Percentiles rank a stretch among this genome's conserved stretches.
Evolutionary conservation across 1,140 invertebrate genomes (phyloP).

Genomic region (Batillaria attramentaria): DNA sequence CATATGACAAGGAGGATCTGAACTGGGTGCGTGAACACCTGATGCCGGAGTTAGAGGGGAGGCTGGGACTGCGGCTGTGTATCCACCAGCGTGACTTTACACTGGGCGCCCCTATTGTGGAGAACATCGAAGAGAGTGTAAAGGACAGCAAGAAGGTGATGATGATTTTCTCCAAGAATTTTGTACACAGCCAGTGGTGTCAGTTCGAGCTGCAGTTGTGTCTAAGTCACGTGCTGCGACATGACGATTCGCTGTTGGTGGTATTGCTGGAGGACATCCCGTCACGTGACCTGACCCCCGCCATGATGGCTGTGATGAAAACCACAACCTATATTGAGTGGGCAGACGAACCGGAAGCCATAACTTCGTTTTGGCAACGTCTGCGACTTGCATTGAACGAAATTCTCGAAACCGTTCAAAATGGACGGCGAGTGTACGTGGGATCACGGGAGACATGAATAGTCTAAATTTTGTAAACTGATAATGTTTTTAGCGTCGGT

Average conservation of each 20-base stretch:
- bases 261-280: conserved; percentile 38
- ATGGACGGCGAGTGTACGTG: no score
- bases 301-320: conserved; percentile 31
- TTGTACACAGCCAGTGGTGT: conserved; percentile 57
- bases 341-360: conserved; percentile 3
- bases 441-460: no score
- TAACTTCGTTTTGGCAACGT: conserved; percentile 17
- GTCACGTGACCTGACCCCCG: conserved; percentile 21
- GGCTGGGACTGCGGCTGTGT: conserved; percentile 45
- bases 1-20: conserved; percentile 49
- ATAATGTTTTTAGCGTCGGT: no score
- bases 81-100: conserved; percentile 60
- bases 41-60: conserved; percentile 27
- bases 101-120: conserved; percentile 46
- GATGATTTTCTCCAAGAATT: conserved; percentile 48
- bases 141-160: conserved; percentile 49
- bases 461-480: no score
- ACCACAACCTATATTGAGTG: conserved; percentile 39
- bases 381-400: conserved; percentile 11
- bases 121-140: conserved; percentile 56
- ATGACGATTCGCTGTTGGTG: conserved; percentile 31
- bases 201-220: conserved; percentile 69
- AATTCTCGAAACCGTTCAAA: no score
- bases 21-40: conserved; percentile 69
- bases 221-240: conserved; percentile 31